phyloP scores from a whole-genome alignment of 2,888 invertebrate genomes.

The Diadromus collaris region DNA sequence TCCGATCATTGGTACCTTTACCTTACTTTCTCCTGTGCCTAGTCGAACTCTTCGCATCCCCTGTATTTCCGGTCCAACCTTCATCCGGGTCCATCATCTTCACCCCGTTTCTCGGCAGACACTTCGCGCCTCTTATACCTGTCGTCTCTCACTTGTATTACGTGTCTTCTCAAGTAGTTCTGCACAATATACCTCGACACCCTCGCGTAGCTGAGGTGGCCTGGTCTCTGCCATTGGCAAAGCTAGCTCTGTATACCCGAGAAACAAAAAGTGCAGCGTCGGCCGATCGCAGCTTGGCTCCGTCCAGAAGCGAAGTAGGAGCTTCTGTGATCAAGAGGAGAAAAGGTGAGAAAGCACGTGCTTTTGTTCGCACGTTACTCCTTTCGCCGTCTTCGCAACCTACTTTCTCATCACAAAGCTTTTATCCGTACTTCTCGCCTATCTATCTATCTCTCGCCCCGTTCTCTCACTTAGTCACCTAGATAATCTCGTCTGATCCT shows the following conservation, averaged over 20 bases:
- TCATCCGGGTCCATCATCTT: conserved; percentile 39
- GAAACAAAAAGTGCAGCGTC: conserved; percentile 36
- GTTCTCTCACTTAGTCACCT: conserved; percentile 22
- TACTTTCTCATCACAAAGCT: neutral
- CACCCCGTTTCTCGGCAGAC: conserved; percentile 21
- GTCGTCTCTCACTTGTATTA: conserved; percentile 1
- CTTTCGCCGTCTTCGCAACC: conserved; percentile 8
- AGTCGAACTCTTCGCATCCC: neutral
- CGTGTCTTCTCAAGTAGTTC: neutral
- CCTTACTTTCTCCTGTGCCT: neutral
- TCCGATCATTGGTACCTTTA: no score
- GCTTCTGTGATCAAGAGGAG: conserved; percentile 2
- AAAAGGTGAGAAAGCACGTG: conserved; percentile 38
- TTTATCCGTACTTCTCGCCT: neutral
- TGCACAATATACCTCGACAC: neutral
- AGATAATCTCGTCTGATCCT: conserved; percentile 25
- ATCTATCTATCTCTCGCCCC: neutral
- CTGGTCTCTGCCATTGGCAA: neutral
- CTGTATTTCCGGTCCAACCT: conserved; percentile 29
- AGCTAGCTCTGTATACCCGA: neutral
- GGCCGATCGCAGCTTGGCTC: neutral
- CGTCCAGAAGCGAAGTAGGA: conserved; percentile 4
- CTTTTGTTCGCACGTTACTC: conserved; percentile 37
- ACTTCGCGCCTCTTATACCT: conserved; percentile 9
- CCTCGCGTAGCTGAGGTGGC: neutral